Evolutionary conservation across 2,113 vertebrate species (phyloP), one percentile per base, ranked within the genome.

Genomic region (Rhinoderma darwinii): DNA sequence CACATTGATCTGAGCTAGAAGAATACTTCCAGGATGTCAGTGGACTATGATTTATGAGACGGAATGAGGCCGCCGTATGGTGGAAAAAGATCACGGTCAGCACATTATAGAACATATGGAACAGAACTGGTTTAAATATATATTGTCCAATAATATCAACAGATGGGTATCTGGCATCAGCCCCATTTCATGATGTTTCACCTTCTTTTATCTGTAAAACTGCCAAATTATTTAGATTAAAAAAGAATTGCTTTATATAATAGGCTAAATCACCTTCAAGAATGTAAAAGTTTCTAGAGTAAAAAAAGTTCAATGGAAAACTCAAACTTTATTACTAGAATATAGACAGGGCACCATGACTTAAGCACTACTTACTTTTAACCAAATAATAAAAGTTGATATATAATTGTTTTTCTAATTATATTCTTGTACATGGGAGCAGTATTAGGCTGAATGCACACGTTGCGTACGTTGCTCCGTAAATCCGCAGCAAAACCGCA

Each of bases 41-140:
- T 84, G 77, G 20, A 66, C 74, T 61, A 59, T 82, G 22, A 51
- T 86, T 90, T 77, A 2, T 86, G 86, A 44, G 54, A 83, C 76
- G n/a, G 76, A 89, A 88, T 90, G 89, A 89, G 89, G 51, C 84
- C 32, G 54, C 82, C 76, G 88, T 91, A 89, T 90, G 0, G 47
- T 43, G 30, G n/a, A 76, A 44, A 85, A 78, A 50, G 27, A 44
- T 35, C 43, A 8, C 7, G 20, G 68, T 41, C 68, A 72, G 68
- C 68, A 72, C 68, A 51, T 50, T 17, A n/a, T 9, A 37, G 6
- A 27, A 54, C 15, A 35, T 54, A 78, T 51, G 44, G 6, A 78
- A 51, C 6, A 78, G 32, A 78, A 78, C 27, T 35, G 47, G 17
- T 20, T 51, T 15, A 35, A 10, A 35, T 32, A 78, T 54, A 51